phyloP scores from a whole-genome alignment of 1,140 invertebrate genomes.

The Drosophila tropicalis region DNA sequence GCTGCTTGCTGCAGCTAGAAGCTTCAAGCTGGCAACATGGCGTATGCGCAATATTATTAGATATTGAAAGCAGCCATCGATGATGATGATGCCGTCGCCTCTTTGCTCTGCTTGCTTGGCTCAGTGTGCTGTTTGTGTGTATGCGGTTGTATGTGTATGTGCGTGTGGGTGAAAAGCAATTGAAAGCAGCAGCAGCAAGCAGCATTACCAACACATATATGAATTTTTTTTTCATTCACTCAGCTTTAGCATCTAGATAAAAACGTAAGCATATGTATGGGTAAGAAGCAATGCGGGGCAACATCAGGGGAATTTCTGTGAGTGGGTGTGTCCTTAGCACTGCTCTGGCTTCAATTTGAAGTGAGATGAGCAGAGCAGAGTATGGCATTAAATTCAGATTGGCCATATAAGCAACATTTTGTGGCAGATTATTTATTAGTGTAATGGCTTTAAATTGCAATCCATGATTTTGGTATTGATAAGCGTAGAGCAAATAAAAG shows the following conservation, averaged over 20 bases:
- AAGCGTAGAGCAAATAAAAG: constrained; percentile 3
- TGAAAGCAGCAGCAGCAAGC: constrained; percentile 55
- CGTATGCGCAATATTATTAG: constrained; percentile 79
- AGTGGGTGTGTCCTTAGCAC: constrained; percentile 53
- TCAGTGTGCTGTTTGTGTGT: background rate
- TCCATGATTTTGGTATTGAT: constrained; percentile 21
- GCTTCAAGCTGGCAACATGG: constrained; percentile 57
- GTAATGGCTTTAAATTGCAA: constrained; percentile 73
- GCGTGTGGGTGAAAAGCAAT: constrained; percentile 56
- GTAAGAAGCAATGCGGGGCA: background rate
- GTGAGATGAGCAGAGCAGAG: constrained; percentile 36
- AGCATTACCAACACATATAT: constrained; percentile 64
- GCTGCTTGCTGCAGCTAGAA: constrained; percentile 50
- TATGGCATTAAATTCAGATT: constrained; percentile 67
- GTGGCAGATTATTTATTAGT: constrained; percentile 77
- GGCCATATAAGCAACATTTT: constrained; percentile 65
- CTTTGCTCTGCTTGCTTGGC: background rate
- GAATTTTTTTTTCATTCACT: constrained; percentile 61
- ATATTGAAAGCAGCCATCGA: constrained; percentile 78
- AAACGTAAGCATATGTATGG: constrained; percentile 18
- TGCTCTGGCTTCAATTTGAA: constrained; percentile 15
- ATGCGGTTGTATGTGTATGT: background rate
- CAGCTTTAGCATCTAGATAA: constrained; percentile 46
- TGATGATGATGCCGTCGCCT: constrained; percentile 33
- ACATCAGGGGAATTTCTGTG: constrained; percentile 32